Conservation (phyloP, 2,888 invertebrate species). For the Drosophila neonasuta region DNA sequence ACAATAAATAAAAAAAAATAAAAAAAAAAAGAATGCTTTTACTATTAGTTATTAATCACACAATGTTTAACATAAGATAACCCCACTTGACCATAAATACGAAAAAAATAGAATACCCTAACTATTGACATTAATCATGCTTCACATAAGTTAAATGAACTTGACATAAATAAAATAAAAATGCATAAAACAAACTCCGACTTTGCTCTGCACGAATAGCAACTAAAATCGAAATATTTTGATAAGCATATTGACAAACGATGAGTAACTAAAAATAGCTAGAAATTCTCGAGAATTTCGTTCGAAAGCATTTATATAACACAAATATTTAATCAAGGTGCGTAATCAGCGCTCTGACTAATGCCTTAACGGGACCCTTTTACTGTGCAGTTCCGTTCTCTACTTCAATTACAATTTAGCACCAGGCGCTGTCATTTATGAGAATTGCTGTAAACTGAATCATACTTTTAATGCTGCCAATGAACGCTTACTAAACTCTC, state of each 20-base stretch:
- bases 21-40: background rate
- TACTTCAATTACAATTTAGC: constrained; percentile 27
- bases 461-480: constrained; percentile 37
- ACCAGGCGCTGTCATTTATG: constrained; percentile 7
- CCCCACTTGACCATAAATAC: no score
- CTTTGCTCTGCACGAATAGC: background rate
- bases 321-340: constrained; percentile 16
- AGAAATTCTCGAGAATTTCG: background rate
- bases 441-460: constrained; percentile 60
- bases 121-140: background rate
- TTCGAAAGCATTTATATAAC: constrained; percentile 9
- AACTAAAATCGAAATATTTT: background rate
- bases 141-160: background rate
- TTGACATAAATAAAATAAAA: constrained; percentile 9
- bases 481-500: background rate
- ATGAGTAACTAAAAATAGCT: constrained; percentile 1
- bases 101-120: no score
- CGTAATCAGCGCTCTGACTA: constrained; percentile 37
- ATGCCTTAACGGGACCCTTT: constrained; percentile 8
- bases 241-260: background rate
- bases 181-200: background rate
- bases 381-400: constrained; percentile 8
- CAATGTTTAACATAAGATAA: background rate
- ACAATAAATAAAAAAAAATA: constrained; percentile 4
- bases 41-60: background rate